Percentiles rank a stretch among this genome's conserved stretches.
Conservation (phyloP, 2,888 invertebrate genomes). For the Polydrusus pterygomalis region DNA sequence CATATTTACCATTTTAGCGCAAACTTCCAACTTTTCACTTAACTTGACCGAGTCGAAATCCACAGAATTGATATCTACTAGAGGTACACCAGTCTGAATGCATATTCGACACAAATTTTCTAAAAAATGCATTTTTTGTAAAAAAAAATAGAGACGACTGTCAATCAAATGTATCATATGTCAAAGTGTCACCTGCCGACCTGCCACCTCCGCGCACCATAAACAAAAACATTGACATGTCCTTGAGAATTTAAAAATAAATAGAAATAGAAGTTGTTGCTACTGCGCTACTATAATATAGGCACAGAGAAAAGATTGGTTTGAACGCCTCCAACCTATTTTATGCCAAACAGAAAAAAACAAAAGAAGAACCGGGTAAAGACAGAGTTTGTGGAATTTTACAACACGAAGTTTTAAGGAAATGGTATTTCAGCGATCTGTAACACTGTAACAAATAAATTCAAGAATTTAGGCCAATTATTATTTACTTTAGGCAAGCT, state of each 20-base stretch:
- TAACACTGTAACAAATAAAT: no score
- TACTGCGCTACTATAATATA: background rate
- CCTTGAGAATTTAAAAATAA: slow-evolving; percentile 39
- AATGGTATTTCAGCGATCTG: no score
- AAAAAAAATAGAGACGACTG: slow-evolving; percentile 63
- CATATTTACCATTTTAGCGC: slow-evolving; percentile 69
- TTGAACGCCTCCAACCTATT: background rate
- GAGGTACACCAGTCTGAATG: slow-evolving; percentile 66
- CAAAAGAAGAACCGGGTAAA: background rate
- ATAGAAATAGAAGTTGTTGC: background rate
- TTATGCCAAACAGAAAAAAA: background rate
- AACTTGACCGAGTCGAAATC: slow-evolving; percentile 69
- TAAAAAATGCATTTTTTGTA: slow-evolving; percentile 69
- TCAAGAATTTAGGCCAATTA: no score
- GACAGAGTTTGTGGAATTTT: background rate
- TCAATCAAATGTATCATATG: slow-evolving; percentile 69
- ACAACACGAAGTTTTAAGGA: background rate
- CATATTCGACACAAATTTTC: slow-evolving; percentile 71
- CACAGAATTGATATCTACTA: slow-evolving; percentile 66
- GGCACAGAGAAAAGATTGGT: background rate
- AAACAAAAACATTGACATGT: slow-evolving; percentile 60
- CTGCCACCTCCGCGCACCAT: slow-evolving; percentile 57
- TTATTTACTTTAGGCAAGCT: no score
- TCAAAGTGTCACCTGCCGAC: slow-evolving; percentile 69
- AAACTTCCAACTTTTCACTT: slow-evolving; percentile 69